Conservation (phyloP, 2,888 invertebrate species). For the Ypsolopha sequella region DNA sequence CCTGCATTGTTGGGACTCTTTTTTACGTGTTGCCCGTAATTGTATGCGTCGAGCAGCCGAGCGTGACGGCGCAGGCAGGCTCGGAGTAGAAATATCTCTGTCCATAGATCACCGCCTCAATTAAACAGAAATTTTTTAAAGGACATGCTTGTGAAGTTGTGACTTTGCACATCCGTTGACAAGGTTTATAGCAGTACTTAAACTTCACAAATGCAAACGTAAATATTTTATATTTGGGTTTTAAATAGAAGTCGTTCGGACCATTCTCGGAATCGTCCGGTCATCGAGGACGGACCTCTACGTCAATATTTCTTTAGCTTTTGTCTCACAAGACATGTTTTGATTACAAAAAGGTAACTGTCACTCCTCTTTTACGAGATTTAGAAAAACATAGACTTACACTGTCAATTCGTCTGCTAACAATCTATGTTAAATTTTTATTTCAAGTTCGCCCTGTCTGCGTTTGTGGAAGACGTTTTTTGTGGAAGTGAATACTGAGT, state of each 20-base stretch:
- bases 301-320: neutral
- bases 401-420: too few species aligned
- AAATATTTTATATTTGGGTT: conserved; percentile 30
- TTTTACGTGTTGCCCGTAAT: conserved; percentile 53
- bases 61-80: conserved; percentile 38
- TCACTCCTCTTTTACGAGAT: too few species aligned
- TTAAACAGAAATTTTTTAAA: conserved; percentile 1
- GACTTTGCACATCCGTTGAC: conserved; percentile 16
- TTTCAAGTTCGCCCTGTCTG: too few species aligned
- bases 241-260: conserved; percentile 10
- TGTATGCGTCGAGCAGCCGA: conserved; percentile 60
- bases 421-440: too few species aligned
- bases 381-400: too few species aligned
- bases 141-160: conserved; percentile 3
- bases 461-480: too few species aligned
- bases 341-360: too few species aligned
- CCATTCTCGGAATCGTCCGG: conserved; percentile 18
- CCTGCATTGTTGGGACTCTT: conserved; percentile 57
- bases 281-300: neutral
- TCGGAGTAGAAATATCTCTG: conserved; percentile 34
- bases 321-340: too few species aligned
- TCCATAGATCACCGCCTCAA: conserved; percentile 34
- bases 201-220: conserved; percentile 18
- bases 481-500: too few species aligned
- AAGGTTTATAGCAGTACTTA: conserved; percentile 34